Conservation (phyloP, 2,113 vertebrate species). For the Oryctolagus cuniculus region mOryCun1.1 NC_091440.1:119728501-119729000, state of each 20-base stretch:
- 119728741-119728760: too few species aligned
- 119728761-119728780: too few species aligned
- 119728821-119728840: neutral
- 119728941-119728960: constrained; percentile 31
- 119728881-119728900: constrained; percentile 40
- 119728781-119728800: too few species aligned
- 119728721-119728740: too few species aligned
- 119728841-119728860: neutral
- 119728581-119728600: too few species aligned
- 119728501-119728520: neutral
- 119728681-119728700: too few species aligned
- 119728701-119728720: too few species aligned
- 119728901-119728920: neutral
- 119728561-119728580: neutral
- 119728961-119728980: neutral
- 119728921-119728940: constrained; percentile 30
- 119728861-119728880: neutral
- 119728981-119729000: neutral
- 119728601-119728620: too few species aligned
- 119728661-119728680: too few species aligned
- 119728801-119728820: too few species aligned
- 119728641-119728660: too few species aligned
- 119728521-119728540: neutral
- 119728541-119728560: neutral
- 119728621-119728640: too few species aligned